phyloP scores from a whole-genome alignment of 2,113 vertebrate genomes.

The Callionymus lyra region DNA sequence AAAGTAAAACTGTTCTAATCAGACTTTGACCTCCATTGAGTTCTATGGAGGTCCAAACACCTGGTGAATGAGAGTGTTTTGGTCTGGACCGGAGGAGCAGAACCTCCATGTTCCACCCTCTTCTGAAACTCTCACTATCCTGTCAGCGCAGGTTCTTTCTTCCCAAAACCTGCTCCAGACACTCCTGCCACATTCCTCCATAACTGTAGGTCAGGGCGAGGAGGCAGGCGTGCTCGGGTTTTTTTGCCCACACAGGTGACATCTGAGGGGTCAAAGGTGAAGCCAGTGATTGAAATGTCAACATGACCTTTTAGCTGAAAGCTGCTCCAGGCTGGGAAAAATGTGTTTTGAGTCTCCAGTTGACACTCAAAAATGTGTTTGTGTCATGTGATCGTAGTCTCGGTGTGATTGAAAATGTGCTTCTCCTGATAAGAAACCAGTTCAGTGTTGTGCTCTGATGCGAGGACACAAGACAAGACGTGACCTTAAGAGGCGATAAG shows the following conservation, averaged over 20 bases:
- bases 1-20: too few relatives aligned
- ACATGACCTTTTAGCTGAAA: background rate
- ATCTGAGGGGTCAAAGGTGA: constrained; percentile 23
- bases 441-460: too few relatives aligned
- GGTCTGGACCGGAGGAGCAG: too few relatives aligned
- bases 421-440: too few relatives aligned
- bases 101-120: too few relatives aligned
- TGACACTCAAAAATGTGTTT: background rate
- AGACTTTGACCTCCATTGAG: too few relatives aligned
- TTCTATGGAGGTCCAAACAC: too few relatives aligned
- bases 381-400: background rate
- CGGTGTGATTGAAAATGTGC: constrained; percentile 10
- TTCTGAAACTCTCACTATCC: constrained; percentile 7
- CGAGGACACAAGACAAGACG: too few relatives aligned
- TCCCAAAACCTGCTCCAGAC: too few relatives aligned
- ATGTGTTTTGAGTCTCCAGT: too few relatives aligned
- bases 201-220: constrained; percentile 14
- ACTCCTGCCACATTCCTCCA: constrained; percentile 10
- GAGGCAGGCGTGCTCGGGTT: background rate
- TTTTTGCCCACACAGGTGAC: constrained; percentile 3
- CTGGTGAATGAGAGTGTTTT: too few relatives aligned
- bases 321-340: background rate
- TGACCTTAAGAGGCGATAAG: too few relatives aligned
- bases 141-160: constrained; percentile 13
- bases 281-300: constrained; percentile 7